Base-by-base conservation (phyloP, 2,888 invertebrate species). In the Tetragonula carbonaria region DNA sequence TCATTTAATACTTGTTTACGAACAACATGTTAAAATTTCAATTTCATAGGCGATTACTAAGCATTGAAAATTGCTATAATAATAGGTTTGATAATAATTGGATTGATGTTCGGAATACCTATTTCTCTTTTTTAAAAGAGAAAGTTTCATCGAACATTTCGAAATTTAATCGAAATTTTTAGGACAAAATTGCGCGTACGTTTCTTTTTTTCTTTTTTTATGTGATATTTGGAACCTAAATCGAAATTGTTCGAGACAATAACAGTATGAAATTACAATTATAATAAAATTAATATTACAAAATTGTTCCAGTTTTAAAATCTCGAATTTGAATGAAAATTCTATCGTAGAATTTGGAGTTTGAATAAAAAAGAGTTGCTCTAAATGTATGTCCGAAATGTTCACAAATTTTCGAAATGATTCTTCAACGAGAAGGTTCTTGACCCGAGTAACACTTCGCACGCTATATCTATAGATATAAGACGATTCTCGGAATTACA, bases 401-500 rank as follows among this genome's bases (percentile, higher is more conserved):
- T 45, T 45, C 16, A n/a, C 13, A 33, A 45, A 79, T 62, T 75
- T 55, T 70, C 21, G 18, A 33, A 45, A n/a, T 50, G 11, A 50
- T 63, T 79, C 79, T 53, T 33, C 6, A 6, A 51, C 28, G 0
- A 11, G 4, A 50, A 59, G 82, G 33, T 82, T 57, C 38, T 72
- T 76, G 65, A 79, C 70, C 74, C 82, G 50, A 1, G 33, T 57
- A 67, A 57, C 51, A 8, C 53, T 59, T 79, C 59, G 63, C 65
- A 57, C 67, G 71, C 53, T 45, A 45, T 45, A 59, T 59, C 57
- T 59, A 33, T 23, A 23, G 23, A 23, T 23, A 23, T n/a, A 21
- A 51, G 57, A 83, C 63, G 80, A 45, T 86, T 86, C 86, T 45
- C 21, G 53, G 86, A 86, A 86, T 70, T 74, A 75, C 59, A 53